These are phyloP conservation scores for Araneus ventricosus DNA, from an alignment of 1,140 invertebrate species.

Conservation along the genomic window DNA sequence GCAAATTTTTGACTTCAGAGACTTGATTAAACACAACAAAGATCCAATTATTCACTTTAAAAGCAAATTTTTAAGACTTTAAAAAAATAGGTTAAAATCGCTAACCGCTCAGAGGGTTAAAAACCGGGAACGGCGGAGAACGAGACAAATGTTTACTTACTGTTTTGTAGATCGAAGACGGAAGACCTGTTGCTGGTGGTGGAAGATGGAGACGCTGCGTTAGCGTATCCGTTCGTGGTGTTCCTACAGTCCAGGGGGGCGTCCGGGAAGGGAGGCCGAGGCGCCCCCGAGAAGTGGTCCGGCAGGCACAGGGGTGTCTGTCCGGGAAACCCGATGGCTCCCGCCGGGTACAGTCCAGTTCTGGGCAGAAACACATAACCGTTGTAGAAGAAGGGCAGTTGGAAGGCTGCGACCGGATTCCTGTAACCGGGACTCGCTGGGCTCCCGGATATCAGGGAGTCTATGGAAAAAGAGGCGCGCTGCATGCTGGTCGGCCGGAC, in stretches of 20 bases:
- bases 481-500: constrained; percentile 30
- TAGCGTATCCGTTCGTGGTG: constrained; percentile 16
- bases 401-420: constrained; percentile 35
- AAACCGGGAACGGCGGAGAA: no score
- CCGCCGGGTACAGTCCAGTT: constrained; percentile 59
- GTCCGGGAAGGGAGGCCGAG: constrained; percentile 42
- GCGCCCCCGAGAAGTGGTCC: not conserved
- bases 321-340: constrained; percentile 48
- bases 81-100: no score
- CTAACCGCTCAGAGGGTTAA: not conserved
- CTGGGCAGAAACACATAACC: constrained; percentile 66
- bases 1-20: no score
- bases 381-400: constrained; percentile 70
- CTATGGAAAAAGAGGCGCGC: constrained; percentile 63
- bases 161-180: constrained; percentile 39
- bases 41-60: no score
- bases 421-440: constrained; percentile 40
- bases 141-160: not conserved
- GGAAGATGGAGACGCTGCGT: constrained; percentile 27
- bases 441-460: constrained; percentile 62
- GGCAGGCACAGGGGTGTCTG: constrained; percentile 4
- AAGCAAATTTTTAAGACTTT: no score
- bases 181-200: constrained; percentile 65
- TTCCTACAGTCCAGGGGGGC: constrained; percentile 49
- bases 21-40: no score